Evolutionary conservation across 2,113 vertebrate species (phyloP), one percentile per base, ranked within the genome.

Genomic region (Aldabrachelys gigantea): DNA sequence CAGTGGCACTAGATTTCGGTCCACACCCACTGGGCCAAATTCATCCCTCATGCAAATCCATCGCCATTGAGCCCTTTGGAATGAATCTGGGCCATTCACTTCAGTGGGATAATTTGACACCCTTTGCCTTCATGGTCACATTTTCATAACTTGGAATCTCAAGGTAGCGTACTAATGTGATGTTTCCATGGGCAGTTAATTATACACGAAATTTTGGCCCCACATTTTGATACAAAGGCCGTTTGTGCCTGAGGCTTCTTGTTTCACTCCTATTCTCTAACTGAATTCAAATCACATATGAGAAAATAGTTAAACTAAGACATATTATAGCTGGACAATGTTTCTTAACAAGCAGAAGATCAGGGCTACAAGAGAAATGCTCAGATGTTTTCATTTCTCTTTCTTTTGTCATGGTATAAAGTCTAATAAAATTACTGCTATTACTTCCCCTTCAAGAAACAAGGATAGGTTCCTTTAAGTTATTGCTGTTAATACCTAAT

Each of bases 201-300:
- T 8, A 90, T 35, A 56, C 76, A 75, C 89, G 54, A 19, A 31
- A 47, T 38, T 41, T 90, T 83, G 80, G 92, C 65, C n/a, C 65
- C 50, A 79, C 1, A 91, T 94, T 89, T 86, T 82, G 89, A 90
- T 90, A 89, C 85, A 95, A 90, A 47, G 89, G 91, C 94, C 86
- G 81, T 54, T 69, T 54, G 82, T 53, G 49, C 50, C 35, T 44
- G 69, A 94, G 86, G n/a, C 57, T 57, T 54, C 87, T 93, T 90
- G 80, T 94, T 96, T 94, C 82, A 1, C 56, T 54, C n/a, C 92
- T 52, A 72, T 80, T 94, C 84, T 89, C 85, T 83, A 92, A 96
- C 95, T 49, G 7, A 75, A 91, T 95, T 95, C 86, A 95, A 93
- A 96, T 97, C 94, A 92, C 62, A 82, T 25, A 31, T 31, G 62